Evolutionary conservation across 2,113 vertebrate species (phyloP).

Genomic region (Macquaria australasica): DNA sequence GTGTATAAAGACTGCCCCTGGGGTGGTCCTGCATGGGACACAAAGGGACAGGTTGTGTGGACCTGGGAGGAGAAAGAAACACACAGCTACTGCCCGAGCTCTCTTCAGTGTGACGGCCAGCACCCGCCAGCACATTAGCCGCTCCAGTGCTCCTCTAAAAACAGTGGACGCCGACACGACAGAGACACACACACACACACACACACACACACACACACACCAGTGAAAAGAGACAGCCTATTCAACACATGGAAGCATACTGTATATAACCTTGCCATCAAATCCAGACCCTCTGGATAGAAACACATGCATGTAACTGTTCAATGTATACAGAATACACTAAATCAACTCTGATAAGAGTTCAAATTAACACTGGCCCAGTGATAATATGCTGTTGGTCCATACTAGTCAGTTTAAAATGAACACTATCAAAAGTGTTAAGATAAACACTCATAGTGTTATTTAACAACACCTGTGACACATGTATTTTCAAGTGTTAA

Average conservation of each 20-base stretch:
- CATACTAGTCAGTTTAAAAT: not conserved
- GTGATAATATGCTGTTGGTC: not conserved
- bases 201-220: constrained; percentile 20
- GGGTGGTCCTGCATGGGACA: constrained; percentile 50
- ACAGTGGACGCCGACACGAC: constrained; percentile 50
- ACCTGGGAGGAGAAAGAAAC: constrained; percentile 61
- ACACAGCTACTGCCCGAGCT: constrained; percentile 62
- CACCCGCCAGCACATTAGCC: constrained; percentile 71
- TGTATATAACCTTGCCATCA: constrained; percentile 21
- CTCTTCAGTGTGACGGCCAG: constrained; percentile 64
- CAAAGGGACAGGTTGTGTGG: constrained; percentile 74
- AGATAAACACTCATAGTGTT: not conserved
- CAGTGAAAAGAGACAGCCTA: constrained; percentile 30
- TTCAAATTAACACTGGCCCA: not conserved
- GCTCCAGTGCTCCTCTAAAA: constrained; percentile 68
- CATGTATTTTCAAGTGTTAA: not conserved
- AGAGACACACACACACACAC: constrained; percentile 50
- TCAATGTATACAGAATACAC: constrained; percentile 4
- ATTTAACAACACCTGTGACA: not conserved
- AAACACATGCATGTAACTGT: constrained; percentile 9
- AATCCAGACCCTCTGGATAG: constrained; percentile 12
- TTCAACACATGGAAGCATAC: constrained; percentile 45
- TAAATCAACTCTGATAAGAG: not conserved
- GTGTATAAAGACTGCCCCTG: constrained; percentile 17
- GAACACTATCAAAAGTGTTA: not conserved